Evolutionary conservation across 2,888 invertebrate species (phyloP).

Genomic region (Notocelia uddmanniana): DNA sequence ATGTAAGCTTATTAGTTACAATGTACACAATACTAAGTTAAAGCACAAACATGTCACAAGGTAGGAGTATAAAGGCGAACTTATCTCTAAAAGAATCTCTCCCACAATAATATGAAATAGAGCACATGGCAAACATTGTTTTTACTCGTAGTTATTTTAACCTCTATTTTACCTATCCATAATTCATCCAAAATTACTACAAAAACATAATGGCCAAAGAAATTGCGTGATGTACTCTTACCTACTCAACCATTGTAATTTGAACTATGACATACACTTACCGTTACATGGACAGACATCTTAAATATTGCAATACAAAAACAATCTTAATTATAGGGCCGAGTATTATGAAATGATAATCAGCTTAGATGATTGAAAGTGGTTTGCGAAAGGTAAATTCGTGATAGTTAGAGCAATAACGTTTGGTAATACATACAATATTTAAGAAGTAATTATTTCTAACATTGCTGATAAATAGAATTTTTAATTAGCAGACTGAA

Average conservation of each 20-base stretch:
- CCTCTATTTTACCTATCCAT: neutral
- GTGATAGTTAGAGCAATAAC: conserved; percentile 12
- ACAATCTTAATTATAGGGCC: conserved; percentile 73
- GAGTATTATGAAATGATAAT: conserved; percentile 41
- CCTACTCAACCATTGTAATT: conserved; percentile 56
- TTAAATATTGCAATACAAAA: conserved; percentile 65
- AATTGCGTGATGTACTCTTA: conserved; percentile 48
- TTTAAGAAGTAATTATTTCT: conserved; percentile 10
- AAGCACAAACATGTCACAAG: no score
- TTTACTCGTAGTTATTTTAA: no score
- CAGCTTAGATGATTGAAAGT: conserved; percentile 48
- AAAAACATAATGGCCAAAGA: conserved; percentile 48
- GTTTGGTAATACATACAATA: neutral
- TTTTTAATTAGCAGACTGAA: neutral
- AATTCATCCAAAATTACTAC: conserved; percentile 10
- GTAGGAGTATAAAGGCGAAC: no score
- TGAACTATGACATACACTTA: conserved; percentile 60
- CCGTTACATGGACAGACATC: conserved; percentile 62
- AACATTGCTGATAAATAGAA: neutral
- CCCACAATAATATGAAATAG: no score
- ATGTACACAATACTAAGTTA: no score
- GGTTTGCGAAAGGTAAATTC: conserved; percentile 50
- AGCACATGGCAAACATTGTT: no score
- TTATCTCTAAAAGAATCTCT: no score
- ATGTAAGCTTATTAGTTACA: no score